Evolutionary conservation across 2,797 vertebrate genomes (phyloP).

Genomic region (Schizopygopsis malacanthus): DNA sequence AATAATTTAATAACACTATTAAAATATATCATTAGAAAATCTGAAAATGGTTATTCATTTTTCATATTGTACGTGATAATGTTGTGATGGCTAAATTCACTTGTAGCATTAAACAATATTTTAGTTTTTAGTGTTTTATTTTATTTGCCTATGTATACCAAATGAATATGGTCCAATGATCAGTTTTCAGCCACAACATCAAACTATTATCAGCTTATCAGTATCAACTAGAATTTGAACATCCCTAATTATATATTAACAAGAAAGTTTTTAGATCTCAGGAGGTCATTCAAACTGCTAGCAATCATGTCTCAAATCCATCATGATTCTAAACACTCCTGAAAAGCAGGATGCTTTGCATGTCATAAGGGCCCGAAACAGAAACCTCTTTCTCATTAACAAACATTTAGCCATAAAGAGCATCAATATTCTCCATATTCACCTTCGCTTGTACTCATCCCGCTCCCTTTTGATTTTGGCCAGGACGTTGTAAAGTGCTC

Average conservation of each 20-base stretch:
- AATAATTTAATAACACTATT: neutral
- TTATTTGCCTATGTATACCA: neutral
- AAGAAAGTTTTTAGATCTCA: neutral
- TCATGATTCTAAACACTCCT: neutral
- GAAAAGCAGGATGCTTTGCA: neutral
- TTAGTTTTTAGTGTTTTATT: neutral
- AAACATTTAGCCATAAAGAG: neutral
- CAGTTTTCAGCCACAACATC: neutral
- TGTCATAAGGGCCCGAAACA: neutral
- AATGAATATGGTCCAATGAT: neutral
- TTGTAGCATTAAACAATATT: neutral
- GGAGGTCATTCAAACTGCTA: neutral
- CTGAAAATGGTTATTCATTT: neutral
- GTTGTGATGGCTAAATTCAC: neutral
- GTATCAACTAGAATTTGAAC: neutral
- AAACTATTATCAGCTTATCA: neutral
- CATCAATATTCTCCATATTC: slow-evolving; percentile 63
- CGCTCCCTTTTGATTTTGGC: slow-evolving; percentile 96
- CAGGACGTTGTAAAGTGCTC: slow-evolving; percentile 96
- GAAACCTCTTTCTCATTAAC: neutral
- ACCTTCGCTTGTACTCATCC: slow-evolving; percentile 97
- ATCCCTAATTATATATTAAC: neutral
- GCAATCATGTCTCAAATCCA: neutral
- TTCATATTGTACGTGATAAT: neutral
- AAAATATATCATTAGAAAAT: neutral